Evolutionary conservation across 2,113 vertebrate species (phyloP).

Genomic region (Saccopteryx bilineata): DNA sequence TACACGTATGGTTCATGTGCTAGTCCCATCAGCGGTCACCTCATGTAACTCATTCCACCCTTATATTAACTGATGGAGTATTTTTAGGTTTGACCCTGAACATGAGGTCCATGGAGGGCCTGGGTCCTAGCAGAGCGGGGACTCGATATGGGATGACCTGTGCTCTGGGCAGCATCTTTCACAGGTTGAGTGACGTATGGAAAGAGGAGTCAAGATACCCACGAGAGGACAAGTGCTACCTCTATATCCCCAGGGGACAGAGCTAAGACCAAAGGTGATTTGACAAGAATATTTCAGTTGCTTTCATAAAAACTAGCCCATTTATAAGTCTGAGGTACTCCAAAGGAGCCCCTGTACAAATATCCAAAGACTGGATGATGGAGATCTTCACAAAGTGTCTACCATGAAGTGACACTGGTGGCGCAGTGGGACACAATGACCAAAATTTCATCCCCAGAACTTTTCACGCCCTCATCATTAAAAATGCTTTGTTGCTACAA

Average conservation of each 20-base stretch:
- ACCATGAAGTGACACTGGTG: background rate
- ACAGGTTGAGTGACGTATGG: background rate
- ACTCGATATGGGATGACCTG: background rate
- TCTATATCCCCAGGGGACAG: background rate
- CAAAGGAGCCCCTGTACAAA: background rate
- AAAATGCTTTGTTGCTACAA: background rate
- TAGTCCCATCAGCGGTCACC: background rate
- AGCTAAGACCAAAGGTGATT: background rate
- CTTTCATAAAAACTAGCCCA: background rate
- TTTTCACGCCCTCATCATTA: background rate
- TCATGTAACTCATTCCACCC: background rate
- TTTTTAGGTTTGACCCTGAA: constrained; percentile 7
- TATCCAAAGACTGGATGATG: too few relatives aligned
- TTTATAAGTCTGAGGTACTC: background rate
- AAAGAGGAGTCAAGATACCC: background rate
- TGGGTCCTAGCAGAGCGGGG: background rate
- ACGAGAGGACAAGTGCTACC: background rate
- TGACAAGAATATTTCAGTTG: background rate
- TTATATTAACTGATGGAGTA: background rate
- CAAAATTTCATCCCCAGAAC: background rate
- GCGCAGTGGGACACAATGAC: background rate
- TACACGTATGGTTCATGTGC: too few relatives aligned
- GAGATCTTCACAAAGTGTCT: background rate
- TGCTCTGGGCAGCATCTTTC: background rate
- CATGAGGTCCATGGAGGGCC: background rate